A percentile compares a stretch with the other conserved stretches of the same genome.
Conservation (phyloP, 30 jellyfish, hydroid and myxozoan species). For the Aurelia sp. region DNA sequence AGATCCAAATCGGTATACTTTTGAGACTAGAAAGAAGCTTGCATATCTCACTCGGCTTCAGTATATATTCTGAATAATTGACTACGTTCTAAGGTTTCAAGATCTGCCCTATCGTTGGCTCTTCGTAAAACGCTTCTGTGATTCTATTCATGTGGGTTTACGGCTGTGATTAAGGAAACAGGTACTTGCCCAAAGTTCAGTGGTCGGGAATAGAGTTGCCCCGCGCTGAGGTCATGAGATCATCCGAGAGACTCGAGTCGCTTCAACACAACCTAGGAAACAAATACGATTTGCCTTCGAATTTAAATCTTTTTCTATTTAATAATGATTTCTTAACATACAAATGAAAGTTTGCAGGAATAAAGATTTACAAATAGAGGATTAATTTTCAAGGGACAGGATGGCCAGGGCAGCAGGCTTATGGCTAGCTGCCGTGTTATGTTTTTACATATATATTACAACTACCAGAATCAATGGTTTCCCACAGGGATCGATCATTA, state of each 20-base stretch:
- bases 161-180: constrained; percentile 43
- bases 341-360: constrained; percentile 25
- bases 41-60: background rate
- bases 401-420: constrained; percentile 74
- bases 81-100: background rate
- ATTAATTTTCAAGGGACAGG: background rate
- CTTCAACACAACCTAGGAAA: constrained; percentile 35
- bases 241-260: constrained; percentile 57
- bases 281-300: constrained; percentile 1
- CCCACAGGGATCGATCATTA: constrained; percentile 63
- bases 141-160: constrained; percentile 55
- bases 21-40: constrained; percentile 13
- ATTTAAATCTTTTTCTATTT: constrained; percentile 15
- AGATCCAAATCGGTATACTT: background rate
- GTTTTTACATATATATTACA: constrained; percentile 39
- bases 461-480: constrained; percentile 33
- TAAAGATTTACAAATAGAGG: constrained; percentile 1
- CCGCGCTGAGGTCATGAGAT: constrained; percentile 73
- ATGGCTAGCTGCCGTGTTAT: constrained; percentile 64
- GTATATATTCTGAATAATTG: constrained; percentile 12
- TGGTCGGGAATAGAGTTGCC: constrained; percentile 64
- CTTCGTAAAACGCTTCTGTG: constrained; percentile 65
- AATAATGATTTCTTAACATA: constrained; percentile 56
- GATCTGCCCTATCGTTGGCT: constrained; percentile 46
- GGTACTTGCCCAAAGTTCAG: constrained; percentile 76